Evolutionary conservation across 2,797 vertebrate species (phyloP).

Genomic region (Tenualosa thibaudeaui): DNA sequence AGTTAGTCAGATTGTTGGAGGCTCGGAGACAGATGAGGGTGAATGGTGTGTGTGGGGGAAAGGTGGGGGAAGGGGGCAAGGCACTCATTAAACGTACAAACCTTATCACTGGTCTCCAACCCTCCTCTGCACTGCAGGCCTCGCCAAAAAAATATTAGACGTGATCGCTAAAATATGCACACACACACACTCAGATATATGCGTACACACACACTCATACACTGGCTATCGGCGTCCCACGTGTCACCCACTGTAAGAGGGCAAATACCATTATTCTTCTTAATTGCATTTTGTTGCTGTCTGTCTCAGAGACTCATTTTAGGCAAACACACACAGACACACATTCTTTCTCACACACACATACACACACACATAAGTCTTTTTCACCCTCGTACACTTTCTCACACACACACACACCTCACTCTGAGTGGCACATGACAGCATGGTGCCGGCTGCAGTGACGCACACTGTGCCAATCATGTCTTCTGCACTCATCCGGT

Average conservation of each 20-base stretch:
- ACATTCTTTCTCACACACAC: background rate
- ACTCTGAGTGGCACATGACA: conserved; percentile 33
- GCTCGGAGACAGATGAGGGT: background rate
- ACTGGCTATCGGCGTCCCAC: conserved; percentile 53
- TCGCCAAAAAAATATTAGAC: conserved; percentile 58
- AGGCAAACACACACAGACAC: conserved; percentile 50
- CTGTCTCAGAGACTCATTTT: conserved; percentile 44
- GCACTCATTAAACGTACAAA: conserved; percentile 56
- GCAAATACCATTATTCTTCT: conserved; percentile 65
- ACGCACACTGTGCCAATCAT: background rate
- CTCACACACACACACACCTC: background rate
- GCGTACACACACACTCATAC: conserved; percentile 26
- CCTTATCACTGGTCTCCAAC: conserved; percentile 58
- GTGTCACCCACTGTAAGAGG: conserved; percentile 56
- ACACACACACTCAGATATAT: background rate
- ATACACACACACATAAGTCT: background rate
- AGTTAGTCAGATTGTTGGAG: background rate
- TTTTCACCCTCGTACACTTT: background rate
- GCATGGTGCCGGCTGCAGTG: conserved; percentile 39
- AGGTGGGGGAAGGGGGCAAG: conserved; percentile 25
- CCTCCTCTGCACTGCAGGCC: conserved; percentile 57
- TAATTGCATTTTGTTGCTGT: conserved; percentile 66
- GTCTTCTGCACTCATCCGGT: background rate
- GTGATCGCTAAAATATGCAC: conserved; percentile 40
- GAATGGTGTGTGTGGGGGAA: background rate